Evolutionary conservation across 2,113 vertebrate species (phyloP).

Genomic region (Saguinus imperator): DNA sequence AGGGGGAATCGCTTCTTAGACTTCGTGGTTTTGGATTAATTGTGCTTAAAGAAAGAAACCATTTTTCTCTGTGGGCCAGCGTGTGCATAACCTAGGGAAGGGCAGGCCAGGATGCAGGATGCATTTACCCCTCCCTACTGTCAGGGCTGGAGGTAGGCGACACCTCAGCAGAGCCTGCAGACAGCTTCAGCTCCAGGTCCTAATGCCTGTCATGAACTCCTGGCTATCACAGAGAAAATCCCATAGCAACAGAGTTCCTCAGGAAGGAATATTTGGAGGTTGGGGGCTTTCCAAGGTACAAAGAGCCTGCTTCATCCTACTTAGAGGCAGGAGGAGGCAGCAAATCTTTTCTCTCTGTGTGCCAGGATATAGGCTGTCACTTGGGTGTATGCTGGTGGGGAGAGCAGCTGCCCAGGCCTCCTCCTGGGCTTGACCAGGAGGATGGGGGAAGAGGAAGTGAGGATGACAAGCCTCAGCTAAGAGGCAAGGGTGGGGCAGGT

Average conservation of each 20-base stretch:
- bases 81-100: background rate
- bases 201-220: background rate
- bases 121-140: background rate
- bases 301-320: background rate
- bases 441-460: no score
- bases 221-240: background rate
- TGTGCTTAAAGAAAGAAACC: conserved; percentile 34
- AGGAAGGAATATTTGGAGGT: background rate
- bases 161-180: background rate
- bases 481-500: background rate
- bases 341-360: background rate
- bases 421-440: background rate
- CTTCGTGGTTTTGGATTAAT: conserved; percentile 49
- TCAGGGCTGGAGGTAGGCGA: background rate
- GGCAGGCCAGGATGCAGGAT: background rate
- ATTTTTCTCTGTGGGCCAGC: background rate
- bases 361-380: background rate
- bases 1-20: background rate
- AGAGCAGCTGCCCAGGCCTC: background rate
- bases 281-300: background rate
- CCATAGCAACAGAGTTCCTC: background rate
- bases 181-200: background rate
- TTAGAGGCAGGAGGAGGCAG: background rate
- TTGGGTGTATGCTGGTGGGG: no score
- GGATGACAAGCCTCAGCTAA: background rate